Base-by-base conservation (phyloP, 2,888 invertebrate species). In the Hololepta plana region DNA sequence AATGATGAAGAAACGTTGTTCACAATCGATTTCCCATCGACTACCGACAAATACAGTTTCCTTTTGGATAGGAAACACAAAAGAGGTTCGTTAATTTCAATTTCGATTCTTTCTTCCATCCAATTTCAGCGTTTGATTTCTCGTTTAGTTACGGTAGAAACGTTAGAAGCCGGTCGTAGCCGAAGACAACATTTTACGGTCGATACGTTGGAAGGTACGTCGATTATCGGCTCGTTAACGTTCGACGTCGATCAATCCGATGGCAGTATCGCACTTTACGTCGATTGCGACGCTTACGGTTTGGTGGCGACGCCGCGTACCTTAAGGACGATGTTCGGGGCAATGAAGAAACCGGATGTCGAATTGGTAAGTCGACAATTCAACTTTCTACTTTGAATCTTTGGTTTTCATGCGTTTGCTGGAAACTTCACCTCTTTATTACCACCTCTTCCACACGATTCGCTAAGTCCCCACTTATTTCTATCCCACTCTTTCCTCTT, bases 271-370 rank as follows among this genome's bases (percentile, higher is more conserved):
- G 66, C 67, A 36, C 50, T 80, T 14, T 67, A 67, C 38, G 59
- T 70, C 3, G 72, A 74, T 38, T 79, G 77, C 43, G 57, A 59
- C 13, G 56, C 64, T 2, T 62, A 72, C 32, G 75, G 73, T 19
- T 64, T 64, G 51, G 64, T 76, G 12, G 52, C 61, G 5, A 62
- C 70, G 42, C 60, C 65, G 4, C 60, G 60, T 36, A 53, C 60
- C 24, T 58, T 64, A 45, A 60, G 64, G 34, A 66, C 71, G 35
- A 59, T 69, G 51, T 56, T 64, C 38, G 50, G 55, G 25, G 55
- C 64, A 38, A 59, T 68, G 55, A 53, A 52, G 10, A 55, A 53
- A 38, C 59, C 59, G 6, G 52, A 59, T 33, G 37, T 70, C 23
- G 62, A 64, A 50, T 51, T 70, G 54, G 72, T 72, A 46, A 60